Percentiles rank a stretch among this genome's conserved stretches.
These are phyloP conservation scores for Salvelinus sp. DNA, from an alignment of 2,113 vertebrate genomes.

Conservation along the genomic window DNA sequence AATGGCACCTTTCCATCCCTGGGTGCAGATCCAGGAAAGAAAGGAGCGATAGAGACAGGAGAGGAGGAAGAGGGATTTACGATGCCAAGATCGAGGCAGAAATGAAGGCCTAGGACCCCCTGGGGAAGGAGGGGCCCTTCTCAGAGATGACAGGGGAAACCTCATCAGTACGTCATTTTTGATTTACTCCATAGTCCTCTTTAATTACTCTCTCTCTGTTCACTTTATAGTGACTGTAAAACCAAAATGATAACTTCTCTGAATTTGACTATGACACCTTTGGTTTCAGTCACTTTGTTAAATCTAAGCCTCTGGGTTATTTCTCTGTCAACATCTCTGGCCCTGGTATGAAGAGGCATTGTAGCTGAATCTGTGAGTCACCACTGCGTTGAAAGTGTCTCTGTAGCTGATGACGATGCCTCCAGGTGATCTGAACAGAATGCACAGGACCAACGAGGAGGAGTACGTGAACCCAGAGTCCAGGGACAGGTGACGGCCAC, in stretches of 20 bases:
- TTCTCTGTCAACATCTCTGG: not conserved
- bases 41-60: constrained; percentile 80
- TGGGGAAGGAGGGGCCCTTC: constrained; percentile 91
- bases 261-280: no score
- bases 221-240: no score
- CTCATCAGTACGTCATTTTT: constrained; percentile 81
- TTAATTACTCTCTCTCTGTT: no score
- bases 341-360: not conserved
- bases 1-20: not conserved
- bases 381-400: not conserved
- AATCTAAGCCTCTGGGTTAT: no score
- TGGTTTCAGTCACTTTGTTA: no score
- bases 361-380: not conserved
- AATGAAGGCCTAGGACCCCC: constrained; percentile 85
- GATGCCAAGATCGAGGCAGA: constrained; percentile 85
- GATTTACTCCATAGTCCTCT: not conserved
- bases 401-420: constrained; percentile 12
- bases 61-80: constrained; percentile 77
- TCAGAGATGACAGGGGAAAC: constrained; percentile 85
- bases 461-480: constrained; percentile 75
- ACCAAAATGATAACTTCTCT: no score
- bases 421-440: constrained; percentile 87
- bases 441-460: constrained; percentile 89
- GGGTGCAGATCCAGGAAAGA: constrained; percentile 82
- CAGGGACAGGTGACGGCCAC: constrained; percentile 70